Evolutionary conservation across 2,113 vertebrate genomes (phyloP), one percentile per base, ranked within the genome.

Genomic region (Callorhinus ursinus): DNA sequence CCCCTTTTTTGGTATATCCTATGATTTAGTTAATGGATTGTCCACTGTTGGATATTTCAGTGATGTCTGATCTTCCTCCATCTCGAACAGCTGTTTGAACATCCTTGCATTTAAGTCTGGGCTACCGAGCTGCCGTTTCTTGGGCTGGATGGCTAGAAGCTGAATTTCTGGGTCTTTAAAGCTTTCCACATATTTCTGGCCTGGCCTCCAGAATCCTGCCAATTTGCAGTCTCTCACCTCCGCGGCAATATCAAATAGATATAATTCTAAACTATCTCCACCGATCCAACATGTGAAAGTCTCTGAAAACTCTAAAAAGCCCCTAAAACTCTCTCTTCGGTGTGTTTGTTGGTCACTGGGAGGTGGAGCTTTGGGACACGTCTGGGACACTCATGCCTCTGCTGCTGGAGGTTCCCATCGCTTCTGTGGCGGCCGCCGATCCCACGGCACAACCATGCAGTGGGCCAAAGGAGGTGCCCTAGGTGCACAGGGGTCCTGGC

Each of bases 391-490:
- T 69, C 33, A 2, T 4, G 67, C 16, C 33, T 69, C 67, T 69
- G 33, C 33, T 10, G 67, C 33, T 10, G 16, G 18, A 33, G 33
- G 8, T 10, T 19, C 6, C 2, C 6, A 6, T 57, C 7, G 6
- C 55, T 21, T 18, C 18, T 10, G 33, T 19, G 33, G 33, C 1
- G 0, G 7, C 33, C 3, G 33, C 33, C 33, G 16, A 21, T 21
- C 39, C 0, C 39, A 46, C 24, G 0, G 21, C 1, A 6, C n/a
- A 26, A 13, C 6, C 39, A 15, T 28, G 12, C 2, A 10, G 67
- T n/a, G 7, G 0, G 67, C 33, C 16, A 5, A 7, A 28, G 13
- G 22, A 21, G 18, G 33, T 21, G 39, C 72, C 13, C 39, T 4
- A 5, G 12, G 39, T 26, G 12, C 22, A 15, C 39, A 28, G 72